Evolutionary conservation across 2,113 vertebrate species (phyloP), one percentile per base, ranked within the genome.

Genomic region (Cairina moschata): DNA sequence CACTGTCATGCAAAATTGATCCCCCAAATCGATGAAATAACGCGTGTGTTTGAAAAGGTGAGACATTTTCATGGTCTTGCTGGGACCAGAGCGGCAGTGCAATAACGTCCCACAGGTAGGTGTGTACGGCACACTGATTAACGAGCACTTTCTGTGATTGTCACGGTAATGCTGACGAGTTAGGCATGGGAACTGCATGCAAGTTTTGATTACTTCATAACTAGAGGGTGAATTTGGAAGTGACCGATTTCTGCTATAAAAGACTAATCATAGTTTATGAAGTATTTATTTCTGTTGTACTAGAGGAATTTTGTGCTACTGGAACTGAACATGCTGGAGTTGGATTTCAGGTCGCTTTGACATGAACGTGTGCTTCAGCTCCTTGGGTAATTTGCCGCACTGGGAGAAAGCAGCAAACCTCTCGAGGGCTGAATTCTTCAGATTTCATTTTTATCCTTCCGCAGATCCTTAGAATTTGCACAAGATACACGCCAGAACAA

Each of bases 381-480:
- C 59, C 1, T 0, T 1, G 2, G 14, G 8, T 55, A 14, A 13
- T 67, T 88, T 0, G 1, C 80, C 0, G 0, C 34, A 9, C n/a
- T 0, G 0, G 50, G 62, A 72, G 78, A 72, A 81, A 0, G 22
- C 73, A 60, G 17, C 28, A 42, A 62, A 58, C n/a, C 16, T 76
- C 31, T 40, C 9, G 2, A 2, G 25, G 56, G 42, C 8, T 16
- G 44, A 79, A 38, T 74, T 67, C 20, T 29, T 87, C 28, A 68
- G 18, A 8, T 86, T 34, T 52, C 11, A 12, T 36, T 36, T 54
- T 14, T 40, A 54, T 40, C 54, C 54, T 69, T 79, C 92, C 85
- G 11, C 96, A 99, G 99, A 99, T 99, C 95, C 97, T 99, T 79
- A 98, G 99, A 98, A 99, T 99, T 97, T 99, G 99, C 95, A 99